Percentiles rank a stretch among this genome's conserved stretches.
Evolutionary conservation across 2,113 vertebrate species (phyloP).

Genomic region (Ovis aries): ARS-UI_Ramb_v3.0 NC_056070.1:50973501-50974000

Average conservation of each 20-base stretch:
- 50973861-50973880: background rate
- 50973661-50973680: background rate
- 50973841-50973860: background rate
- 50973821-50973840: background rate
- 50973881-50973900: background rate
- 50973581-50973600: accelerated
- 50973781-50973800: accelerated
- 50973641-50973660: background rate
- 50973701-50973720: background rate
- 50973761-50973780: background rate
- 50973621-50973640: no score
- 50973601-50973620: background rate
- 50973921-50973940: background rate
- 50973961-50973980: no score
- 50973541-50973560: accelerated
- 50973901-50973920: background rate
- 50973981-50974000: background rate
- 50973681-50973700: background rate
- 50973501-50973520: background rate
- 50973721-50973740: background rate
- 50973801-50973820: background rate
- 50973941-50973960: background rate
- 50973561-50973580: background rate
- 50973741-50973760: background rate
- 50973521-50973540: background rate